These are phyloP conservation scores for Capricornis sumatraensis DNA, from an alignment of 2,113 vertebrate species.

Conservation along the genomic window DNA sequence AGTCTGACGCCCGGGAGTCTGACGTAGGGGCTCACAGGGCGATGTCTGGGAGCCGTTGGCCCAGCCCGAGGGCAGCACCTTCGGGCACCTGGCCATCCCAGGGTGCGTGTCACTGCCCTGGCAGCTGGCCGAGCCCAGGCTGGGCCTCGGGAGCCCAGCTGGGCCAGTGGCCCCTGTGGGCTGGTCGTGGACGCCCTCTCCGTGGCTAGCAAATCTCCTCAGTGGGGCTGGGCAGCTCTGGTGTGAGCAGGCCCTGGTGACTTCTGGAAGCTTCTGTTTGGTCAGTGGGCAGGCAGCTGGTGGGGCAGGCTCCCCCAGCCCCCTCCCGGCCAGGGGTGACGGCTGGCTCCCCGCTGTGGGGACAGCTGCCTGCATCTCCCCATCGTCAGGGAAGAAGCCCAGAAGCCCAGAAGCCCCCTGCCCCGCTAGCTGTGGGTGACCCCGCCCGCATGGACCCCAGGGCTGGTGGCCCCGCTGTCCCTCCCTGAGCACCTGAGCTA, in stretches of 20 bases:
- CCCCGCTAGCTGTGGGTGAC: fast-evolving
- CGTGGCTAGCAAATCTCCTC: fast-evolving
- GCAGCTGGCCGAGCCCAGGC: neutral
- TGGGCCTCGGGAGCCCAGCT: fast-evolving
- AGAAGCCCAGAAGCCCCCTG: fast-evolving
- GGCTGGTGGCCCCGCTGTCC: fast-evolving
- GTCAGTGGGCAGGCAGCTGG: fast-evolving
- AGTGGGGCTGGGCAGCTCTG: fast-evolving
- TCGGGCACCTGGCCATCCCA: neutral
- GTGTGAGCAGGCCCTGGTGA: neutral
- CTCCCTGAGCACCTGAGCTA: no score
- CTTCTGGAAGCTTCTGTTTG: neutral
- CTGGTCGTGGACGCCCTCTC: fast-evolving
- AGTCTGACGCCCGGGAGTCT: fast-evolving
- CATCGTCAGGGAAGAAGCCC: fast-evolving
- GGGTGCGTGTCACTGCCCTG: fast-evolving
- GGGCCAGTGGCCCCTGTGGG: neutral
- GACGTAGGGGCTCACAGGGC: fast-evolving
- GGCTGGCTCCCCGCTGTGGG: fast-evolving
- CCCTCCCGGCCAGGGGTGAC: neutral
- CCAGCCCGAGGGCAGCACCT: neutral
- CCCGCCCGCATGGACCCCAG: fast-evolving
- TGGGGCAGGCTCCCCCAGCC: fast-evolving
- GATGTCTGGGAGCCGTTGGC: neutral
- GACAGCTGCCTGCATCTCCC: neutral